Base-by-base conservation (phyloP, 2,888 invertebrate genomes). In the Adelognathus sp. region DNA sequence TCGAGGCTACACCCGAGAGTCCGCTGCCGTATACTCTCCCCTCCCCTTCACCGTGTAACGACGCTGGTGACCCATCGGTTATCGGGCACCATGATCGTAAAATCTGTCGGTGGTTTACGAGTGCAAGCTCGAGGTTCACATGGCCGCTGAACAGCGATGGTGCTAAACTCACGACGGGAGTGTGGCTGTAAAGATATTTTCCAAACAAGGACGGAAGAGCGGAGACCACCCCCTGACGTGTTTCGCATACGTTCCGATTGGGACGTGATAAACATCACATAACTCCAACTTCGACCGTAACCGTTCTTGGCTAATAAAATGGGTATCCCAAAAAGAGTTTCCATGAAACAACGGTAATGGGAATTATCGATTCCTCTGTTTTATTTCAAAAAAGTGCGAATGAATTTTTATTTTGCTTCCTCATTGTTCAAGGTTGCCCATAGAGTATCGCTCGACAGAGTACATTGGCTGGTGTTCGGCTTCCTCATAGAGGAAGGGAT, bases 181-280 rank as follows among this genome's bases (percentile, higher is more conserved):
- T n/a, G n/a, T n/a, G 46, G 50, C n/a, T 60, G 36, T 60, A 60
- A 70, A 70, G 36, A 36, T 29, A 36, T 29, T 31, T 70, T 52
- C 39, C 33, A 39, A 52, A 39, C 60, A 36, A 52, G 60, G 11
- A 3, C 27, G 14, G 69, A 5, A 29, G 36, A 58, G 18, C 14
- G 41, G n/a, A n/a, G n/a, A n/a, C 58, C 54, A 7, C 14, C 14
- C 6, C 31, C 14, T 7, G 33, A 2, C 16, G 9, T 29, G 5
- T n/a, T 24, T 11, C 3, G 18, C 14, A 7, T 33, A n/a, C 29
- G 7, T 1, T 6, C n/a, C 63, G 14, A 36, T 1, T 9, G n/a
- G 29, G 9, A 6, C 31, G 46, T 44, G 5, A 46, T 63, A 63
- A 63, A 63, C n/a, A 44, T 31, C 9, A 24, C n/a, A 50, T 9